Evolutionary conservation across 2,888 invertebrate genomes (phyloP), one percentile per base, ranked within the genome.

Genomic region (Odontocolon sp.): DNA sequence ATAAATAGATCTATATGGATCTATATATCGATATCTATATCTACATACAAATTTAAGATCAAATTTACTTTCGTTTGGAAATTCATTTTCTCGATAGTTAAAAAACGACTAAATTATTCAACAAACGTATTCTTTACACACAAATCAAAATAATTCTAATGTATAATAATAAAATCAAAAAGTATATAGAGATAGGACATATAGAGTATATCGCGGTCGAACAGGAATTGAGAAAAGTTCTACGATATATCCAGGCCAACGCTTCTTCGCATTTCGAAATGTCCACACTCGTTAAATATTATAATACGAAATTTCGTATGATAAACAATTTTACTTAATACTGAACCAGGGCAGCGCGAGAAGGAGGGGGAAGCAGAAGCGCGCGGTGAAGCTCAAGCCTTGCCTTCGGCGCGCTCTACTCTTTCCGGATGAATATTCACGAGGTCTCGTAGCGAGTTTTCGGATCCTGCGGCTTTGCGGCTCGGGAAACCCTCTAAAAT

Each of bases 401-500:
- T 33, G 21, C 26, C 26, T 42, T 23, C 42, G 36, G 16, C 50
- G 56, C 61, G 42, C 45, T 66, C 31, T 76, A 71, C 76, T 76
- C 67, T 77, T 77, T 71, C 61, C 76, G 67, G 71, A 77, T 77
- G 76, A 77, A 77, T 77, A 77, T 77, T 77, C 76, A 77, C 59
- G 67, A 76, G 76, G 47, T 77, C 61, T 77, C 36, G 76, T 47
- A 77, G 70, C 71, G 70, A 77, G 76, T 77, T 77, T 76, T 71
- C 76, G 76, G 67, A 77, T 77, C 71, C 71, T 77, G 76, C 76
- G 71, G 76, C 76, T 77, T 77, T 77, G 76, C 56, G 71, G 76
- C 71, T 56, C 59, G 50, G 61, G 67, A 66, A 67, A 67, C 71
- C 67, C 71, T 23, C 61, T 63, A 67, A 71, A 77, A 77, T 71